Base-by-base conservation (phyloP, 2,113 vertebrate species). In the Anguilla japonica region DNA sequence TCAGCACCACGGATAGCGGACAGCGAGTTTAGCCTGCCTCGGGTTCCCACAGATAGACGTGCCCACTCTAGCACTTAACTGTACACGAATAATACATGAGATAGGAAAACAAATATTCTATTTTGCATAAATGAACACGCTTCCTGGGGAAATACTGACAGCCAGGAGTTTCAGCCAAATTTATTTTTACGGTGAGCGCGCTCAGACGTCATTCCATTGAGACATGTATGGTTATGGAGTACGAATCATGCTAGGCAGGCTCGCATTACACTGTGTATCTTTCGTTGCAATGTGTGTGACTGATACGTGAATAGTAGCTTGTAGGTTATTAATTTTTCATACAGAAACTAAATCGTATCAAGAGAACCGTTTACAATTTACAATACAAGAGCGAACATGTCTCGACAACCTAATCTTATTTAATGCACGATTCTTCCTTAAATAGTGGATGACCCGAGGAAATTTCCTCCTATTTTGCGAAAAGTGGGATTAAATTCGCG, bases 1-100 rank as follows among this genome's bases (percentile, higher is more conserved):
- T 85, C 79, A 86, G 85, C 79, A 86, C 85, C 85, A 50, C 14
- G 78, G 78, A 86, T 39, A 86, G 85, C 79, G 50, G 39, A 34
- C 15, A 18, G 82, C 16, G 11, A 39, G 34, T 15, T 18, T 14
- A 60, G 13, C 53, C 56, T 83, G 82, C 15, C 34, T 60, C 7
- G 5, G 67, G 20, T 63, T 29, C 56, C 26, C 56, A 43, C 79
- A 86, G 40, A 26, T 41, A 50, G 16, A 41, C 41, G n/a, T 50
- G 41, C n/a, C 34, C 71, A 34, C n/a, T 34, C 71, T 34, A 9
- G 63, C 67, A 20, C 41, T 53, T 84, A n/a, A 43, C 29, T 53
- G 41, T 8, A 41, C 67, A 60, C 41, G 50, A 84, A 78, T 78
- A 84, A 50, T 50, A 39, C 63, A 84, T 78, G 78, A 5, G 39